Evolutionary conservation across 1,140 invertebrate genomes (phyloP).

Genomic region (Belonocnema kinseyi): DNA sequence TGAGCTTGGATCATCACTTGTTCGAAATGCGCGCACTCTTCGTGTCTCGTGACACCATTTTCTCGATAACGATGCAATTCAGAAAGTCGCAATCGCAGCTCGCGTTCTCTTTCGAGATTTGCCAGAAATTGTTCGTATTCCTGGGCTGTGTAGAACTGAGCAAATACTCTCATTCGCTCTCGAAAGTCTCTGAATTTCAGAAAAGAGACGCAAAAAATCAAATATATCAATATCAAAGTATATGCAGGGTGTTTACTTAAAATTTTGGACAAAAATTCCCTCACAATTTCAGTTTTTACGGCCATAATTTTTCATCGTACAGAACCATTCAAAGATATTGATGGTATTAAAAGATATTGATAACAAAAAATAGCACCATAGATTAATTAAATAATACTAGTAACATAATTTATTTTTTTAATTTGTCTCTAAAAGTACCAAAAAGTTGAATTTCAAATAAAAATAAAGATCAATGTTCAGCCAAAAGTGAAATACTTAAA

Average conservation of each 20-base stretch:
- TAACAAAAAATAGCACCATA: no score
- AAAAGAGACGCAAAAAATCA: conserved; percentile 28
- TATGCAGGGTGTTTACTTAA: not conserved
- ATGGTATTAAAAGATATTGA: no score
- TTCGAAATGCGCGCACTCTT: conserved; percentile 90
- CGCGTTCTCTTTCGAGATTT: conserved; percentile 88
- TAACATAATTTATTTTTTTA: no score
- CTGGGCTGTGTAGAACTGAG: conserved; percentile 89
- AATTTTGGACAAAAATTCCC: no score
- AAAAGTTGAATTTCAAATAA: no score
- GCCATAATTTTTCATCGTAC: no score
- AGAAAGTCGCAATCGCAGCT: conserved; percentile 86
- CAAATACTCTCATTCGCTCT: conserved; percentile 88
- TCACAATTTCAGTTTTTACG: no score
- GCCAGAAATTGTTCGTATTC: conserved; percentile 88
- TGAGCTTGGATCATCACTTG: conserved; percentile 77
- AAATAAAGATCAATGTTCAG: no score
- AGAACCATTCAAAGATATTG: no score
- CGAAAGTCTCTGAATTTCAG: conserved; percentile 80
- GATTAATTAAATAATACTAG: no score
- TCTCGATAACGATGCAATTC: conserved; percentile 89
- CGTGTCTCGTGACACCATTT: conserved; percentile 86
- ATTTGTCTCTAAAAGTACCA: no score
- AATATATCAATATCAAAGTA: not conserved
- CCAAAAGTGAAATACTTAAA: no score